Percentiles rank a stretch among this genome's conserved stretches.
These are phyloP conservation scores for Ernsta delagoae DNA, from an alignment of 2,888 invertebrate species.

Conservation along the genomic window DNA sequence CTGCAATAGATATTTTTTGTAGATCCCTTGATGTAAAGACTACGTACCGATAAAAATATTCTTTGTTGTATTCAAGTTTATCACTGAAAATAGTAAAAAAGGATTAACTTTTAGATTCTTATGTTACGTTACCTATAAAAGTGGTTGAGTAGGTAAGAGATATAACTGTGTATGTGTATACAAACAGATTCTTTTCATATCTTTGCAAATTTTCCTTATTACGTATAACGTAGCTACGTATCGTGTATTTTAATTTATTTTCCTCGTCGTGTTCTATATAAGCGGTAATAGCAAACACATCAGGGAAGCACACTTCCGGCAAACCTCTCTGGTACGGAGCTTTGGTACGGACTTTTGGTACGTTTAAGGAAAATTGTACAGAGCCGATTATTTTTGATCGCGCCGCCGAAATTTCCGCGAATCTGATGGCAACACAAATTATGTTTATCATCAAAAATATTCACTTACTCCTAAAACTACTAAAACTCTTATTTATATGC, in stretches of 20 bases:
- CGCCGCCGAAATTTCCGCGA: neutral
- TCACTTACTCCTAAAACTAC: too few relatives aligned
- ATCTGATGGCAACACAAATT: neutral
- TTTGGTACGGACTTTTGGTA: neutral
- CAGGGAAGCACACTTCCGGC: neutral
- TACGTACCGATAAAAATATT: too few relatives aligned
- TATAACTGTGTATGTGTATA: too few relatives aligned
- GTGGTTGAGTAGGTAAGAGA: too few relatives aligned
- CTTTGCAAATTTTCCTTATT: neutral
- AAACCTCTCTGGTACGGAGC: neutral
- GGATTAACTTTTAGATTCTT: too few relatives aligned
- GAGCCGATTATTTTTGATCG: neutral
- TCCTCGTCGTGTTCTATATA: neutral
- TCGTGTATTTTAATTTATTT: neutral
- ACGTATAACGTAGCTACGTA: too few relatives aligned
- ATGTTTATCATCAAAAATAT: neutral
- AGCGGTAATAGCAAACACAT: neutral
- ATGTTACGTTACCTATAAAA: too few relatives aligned
- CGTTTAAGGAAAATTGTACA: neutral
- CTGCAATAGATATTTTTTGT: too few relatives aligned
- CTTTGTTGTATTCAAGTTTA: too few relatives aligned
- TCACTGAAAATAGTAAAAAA: too few relatives aligned
- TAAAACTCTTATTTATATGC: too few relatives aligned
- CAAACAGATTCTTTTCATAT: neutral
- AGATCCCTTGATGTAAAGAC: too few relatives aligned